Evolutionary conservation across 1,140 invertebrate species (phyloP), one percentile per base, ranked within the genome.

Genomic region (Eriosoma lanigerum): DNA sequence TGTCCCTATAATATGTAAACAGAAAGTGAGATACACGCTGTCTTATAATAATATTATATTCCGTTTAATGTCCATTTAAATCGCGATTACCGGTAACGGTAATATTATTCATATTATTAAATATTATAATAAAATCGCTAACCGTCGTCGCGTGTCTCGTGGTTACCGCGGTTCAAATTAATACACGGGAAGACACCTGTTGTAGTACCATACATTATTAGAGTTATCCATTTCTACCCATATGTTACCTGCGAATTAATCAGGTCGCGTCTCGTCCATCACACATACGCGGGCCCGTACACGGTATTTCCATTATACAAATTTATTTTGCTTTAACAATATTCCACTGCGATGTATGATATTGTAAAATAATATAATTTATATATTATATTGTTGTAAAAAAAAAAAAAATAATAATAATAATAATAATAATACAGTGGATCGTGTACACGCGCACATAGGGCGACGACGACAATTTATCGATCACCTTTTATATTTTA

Each of bases 281-380:
- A 46, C 54, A 76, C 10, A 46, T 21, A 15, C 12, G 54, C 32
- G 3, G 4, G 19, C 5, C 21, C 19, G 5, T 76, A 76, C 73
- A 76, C 54, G 73, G 48, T 76, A 76, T 76, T 76, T 76, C 73
- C 73, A 76, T 76, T 76, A 76, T 60, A 21, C 38, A 38, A 58
- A 60, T 38, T 60, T 46, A 19, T 66, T 4, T n/a, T 32, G 17
- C 17, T 24, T 4, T 44, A 66, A 66, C 19, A 32, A n/a, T 75
- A 54, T 72, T 50, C 26, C 52, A 56, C 52, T 13, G 15, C 54
- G 29, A 10, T 10, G n/a, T 12, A 1, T 15, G 8, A 38, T 38
- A 38, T 38, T 38, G 38, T 48, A 64, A 64, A 64, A 60, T 4
- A 38, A 15, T 1, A 54, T n/a, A 54, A n/a, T n/a, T 64, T 32